Percentiles rank a stretch among this genome's conserved stretches.
Conservation (phyloP, 2,113 vertebrate genomes). For the Empidonax traillii region DNA sequence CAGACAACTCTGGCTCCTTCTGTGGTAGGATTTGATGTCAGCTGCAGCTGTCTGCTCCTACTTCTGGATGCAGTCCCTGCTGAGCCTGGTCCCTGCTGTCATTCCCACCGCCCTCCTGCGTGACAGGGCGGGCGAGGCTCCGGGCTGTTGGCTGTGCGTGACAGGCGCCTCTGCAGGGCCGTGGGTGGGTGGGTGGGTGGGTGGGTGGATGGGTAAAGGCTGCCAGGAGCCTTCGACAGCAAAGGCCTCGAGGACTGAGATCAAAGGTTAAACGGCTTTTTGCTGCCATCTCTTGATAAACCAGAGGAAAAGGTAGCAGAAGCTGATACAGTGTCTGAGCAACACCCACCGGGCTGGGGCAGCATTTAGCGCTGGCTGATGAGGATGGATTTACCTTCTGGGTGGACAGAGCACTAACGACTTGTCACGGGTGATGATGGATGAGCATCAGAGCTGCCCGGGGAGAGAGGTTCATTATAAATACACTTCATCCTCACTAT, state of each 20-base stretch:
- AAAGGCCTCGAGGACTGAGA: background rate
- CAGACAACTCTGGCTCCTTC: background rate
- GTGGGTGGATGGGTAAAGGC: rapidly evolving
- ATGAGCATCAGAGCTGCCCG: background rate
- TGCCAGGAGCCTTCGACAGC: background rate
- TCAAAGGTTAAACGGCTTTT: slow-evolving; percentile 67
- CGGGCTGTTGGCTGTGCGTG: rapidly evolving
- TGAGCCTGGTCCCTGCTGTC: background rate
- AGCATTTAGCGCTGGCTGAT: background rate
- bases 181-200: too few relatives aligned
- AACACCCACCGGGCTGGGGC: background rate
- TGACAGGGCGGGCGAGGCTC: rapidly evolving
- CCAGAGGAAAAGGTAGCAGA: slow-evolving; percentile 11
- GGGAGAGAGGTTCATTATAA: background rate
- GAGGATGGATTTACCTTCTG: background rate
- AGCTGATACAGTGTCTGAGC: background rate
- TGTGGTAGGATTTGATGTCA: rapidly evolving
- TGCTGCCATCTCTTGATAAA: slow-evolving; percentile 67
- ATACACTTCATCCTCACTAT: background rate
- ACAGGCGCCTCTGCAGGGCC: background rate
- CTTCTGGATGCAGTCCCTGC: too few relatives aligned
- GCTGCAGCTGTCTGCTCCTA: background rate
- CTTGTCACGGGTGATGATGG: background rate
- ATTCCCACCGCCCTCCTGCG: rapidly evolving
- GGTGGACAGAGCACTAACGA: background rate